These are phyloP conservation scores for Eulacestoma nigropectus DNA, from an alignment of 2,113 vertebrate genomes.

Conservation along the genomic window DNA sequence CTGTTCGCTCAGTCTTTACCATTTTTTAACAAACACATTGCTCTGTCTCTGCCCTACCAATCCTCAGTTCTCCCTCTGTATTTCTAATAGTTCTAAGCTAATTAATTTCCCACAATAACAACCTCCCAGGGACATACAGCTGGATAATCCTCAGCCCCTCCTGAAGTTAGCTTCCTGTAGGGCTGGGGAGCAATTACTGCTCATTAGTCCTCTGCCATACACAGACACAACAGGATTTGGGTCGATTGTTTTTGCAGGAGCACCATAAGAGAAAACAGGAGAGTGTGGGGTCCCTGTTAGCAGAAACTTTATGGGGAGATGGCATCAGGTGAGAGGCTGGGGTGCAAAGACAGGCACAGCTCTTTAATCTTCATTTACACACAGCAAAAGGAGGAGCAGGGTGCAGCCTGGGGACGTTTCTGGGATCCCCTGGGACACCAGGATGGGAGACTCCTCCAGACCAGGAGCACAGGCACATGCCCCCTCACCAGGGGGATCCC, in stretches of 20 bases:
- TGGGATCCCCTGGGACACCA: not conserved
- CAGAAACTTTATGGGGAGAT: not conserved
- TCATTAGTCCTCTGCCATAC: slow-evolving; percentile 44
- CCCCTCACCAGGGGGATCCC: not conserved
- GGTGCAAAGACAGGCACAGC: not conserved
- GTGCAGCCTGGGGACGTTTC: fast-evolving
- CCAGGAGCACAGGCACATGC: too few relatives aligned
- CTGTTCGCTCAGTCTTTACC: not conserved
- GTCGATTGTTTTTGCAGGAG: slow-evolving; percentile 7
- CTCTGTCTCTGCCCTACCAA: slow-evolving; percentile 19
- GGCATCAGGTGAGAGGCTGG: not conserved
- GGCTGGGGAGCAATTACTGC: slow-evolving; percentile 62
- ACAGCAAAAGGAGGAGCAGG: fast-evolving
- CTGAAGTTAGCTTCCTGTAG: slow-evolving; percentile 44
- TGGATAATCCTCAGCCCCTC: slow-evolving; percentile 60
- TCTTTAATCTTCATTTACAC: not conserved
- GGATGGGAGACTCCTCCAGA: not conserved
- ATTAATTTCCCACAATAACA: slow-evolving; percentile 72
- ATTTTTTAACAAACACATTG: not conserved
- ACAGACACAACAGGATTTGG: not conserved
- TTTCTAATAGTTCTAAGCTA: slow-evolving; percentile 61
- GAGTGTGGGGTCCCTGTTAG: not conserved
- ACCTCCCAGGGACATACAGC: slow-evolving; percentile 47
- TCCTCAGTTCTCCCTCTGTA: slow-evolving; percentile 33
- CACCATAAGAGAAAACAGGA: not conserved